Conservation (phyloP, 1,140 invertebrate species). For the Pectinophora gossypiella region DNA sequence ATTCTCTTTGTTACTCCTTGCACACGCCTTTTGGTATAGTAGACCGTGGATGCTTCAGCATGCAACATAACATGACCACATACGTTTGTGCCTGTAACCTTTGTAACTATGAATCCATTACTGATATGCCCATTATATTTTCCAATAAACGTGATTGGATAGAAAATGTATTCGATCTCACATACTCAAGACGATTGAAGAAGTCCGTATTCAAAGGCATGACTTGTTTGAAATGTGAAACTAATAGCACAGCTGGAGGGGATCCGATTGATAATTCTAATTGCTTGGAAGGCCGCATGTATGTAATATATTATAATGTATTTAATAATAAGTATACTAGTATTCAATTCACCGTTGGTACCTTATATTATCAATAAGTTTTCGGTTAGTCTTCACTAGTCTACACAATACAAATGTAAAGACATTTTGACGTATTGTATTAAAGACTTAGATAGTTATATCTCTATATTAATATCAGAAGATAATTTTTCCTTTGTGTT, state of each 20-base stretch:
- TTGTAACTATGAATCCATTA: constrained; percentile 31
- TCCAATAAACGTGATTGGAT: constrained; percentile 33
- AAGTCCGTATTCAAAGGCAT: constrained; percentile 46
- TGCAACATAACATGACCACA: constrained; percentile 1
- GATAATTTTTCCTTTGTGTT: too few relatives aligned
- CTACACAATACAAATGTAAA: too few relatives aligned
- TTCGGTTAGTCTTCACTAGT: too few relatives aligned
- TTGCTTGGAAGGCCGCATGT: constrained; percentile 50
- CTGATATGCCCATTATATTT: background rate
- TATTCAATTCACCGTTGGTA: too few relatives aligned
- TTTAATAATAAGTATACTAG: too few relatives aligned
- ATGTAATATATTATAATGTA: too few relatives aligned
- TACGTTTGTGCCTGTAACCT: constrained; percentile 53
- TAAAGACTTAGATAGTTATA: too few relatives aligned
- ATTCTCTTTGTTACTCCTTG: background rate
- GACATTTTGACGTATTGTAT: too few relatives aligned
- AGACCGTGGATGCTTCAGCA: constrained; percentile 37
- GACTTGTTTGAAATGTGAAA: constrained; percentile 51
- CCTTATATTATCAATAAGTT: too few relatives aligned
- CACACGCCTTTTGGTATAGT: constrained; percentile 55
- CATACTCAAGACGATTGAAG: background rate
- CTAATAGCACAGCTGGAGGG: constrained; percentile 17
- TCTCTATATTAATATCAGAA: too few relatives aligned
- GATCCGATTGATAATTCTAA: constrained; percentile 30
- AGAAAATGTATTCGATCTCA: constrained; percentile 46